Base-by-base conservation (phyloP, 1,140 invertebrate genomes). In the Lethrus apterus region DNA sequence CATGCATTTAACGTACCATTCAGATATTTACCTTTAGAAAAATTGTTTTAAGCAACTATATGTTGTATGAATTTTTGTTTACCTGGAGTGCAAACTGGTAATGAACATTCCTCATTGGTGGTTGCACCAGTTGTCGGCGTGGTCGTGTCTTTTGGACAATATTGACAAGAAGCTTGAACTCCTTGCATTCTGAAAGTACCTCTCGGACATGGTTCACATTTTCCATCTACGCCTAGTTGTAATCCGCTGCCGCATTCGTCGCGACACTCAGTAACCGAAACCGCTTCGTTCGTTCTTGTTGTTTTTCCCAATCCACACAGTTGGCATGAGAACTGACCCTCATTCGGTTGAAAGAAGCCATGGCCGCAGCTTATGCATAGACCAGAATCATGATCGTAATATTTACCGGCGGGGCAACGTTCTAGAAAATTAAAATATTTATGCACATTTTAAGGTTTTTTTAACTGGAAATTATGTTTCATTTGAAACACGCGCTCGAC, bases 291-390 rank as follows among this genome's bases (percentile, higher is more conserved):
- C 3, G 89, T 93, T 33, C 92, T 73, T 0, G 93, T 97, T 1
- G 93, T 97, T 66, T 95, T 89, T 7, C 92, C 93, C 40, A 93
- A 74, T 2, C 89, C 88, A 63, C 93, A 97, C 1, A 93, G 73
- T 20, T 85, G 70, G 57, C 93, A 97, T 4, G 80, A 76, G 70
- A 97, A 97, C 29, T 90, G 82, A 0, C 93, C 93, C 69, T 93
- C 89, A 33, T 81, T 77, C 0, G 92, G 80, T 64, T 97, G 93
- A 66, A 86, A 97, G 65, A 92, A 93, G 4, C 93, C 93, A 62
- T 94, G 89, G 4, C 93, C 93, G 65, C 93, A 98, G 43, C 84
- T 85, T 29, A 86, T 74, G 61, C 93, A 98, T 0, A 90, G 69
- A 15, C 87, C 86, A 1, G 82, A 80, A 17, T 81, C 77, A 19